Base-by-base conservation (phyloP, 2,797 vertebrate species). In the Siniperca scherzeri region DNA sequence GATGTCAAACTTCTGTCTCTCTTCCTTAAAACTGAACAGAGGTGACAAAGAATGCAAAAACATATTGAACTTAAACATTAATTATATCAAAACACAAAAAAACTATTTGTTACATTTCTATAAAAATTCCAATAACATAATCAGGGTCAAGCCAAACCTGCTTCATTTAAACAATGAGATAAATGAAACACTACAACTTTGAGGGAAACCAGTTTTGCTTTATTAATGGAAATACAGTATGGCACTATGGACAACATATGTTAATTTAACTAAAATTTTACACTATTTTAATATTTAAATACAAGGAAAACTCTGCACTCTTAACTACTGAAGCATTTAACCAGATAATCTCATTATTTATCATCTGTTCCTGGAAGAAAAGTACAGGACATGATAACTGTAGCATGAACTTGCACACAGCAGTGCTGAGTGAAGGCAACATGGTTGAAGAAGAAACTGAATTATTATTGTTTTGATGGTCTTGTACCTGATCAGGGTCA, bases 361-460 rank as follows among this genome's bases (percentile, higher is more conserved):
- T 64, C 30, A n/a, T 48, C 62, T 66, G 57, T 73, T 59, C 53
- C 48, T 69, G 76, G 33, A 14, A 22, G 27, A 50, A 67, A 72
- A 33, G 13, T 5, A 68, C 12, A 56, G 44, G n/a, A 44, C 2
- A 14, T 42, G 16, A 36, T 40, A 17, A 30, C 4, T 38, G n/a
- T 9, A 16, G 30, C 33, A 61, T 36, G 17, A 70, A 53, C 4
- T 64, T 9, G 3, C 42, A 57, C 40, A 66, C 61, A 55, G 12
- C 30, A 48, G 4, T 3, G 9, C 44, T 64, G 40, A 78, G 55
- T 22, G 27, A 73, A 6, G 6, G 33, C 7, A 81, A 57, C n/a
- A 33, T 22, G 13, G 11, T 50, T 22, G 74, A 55, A 14, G 14
- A 7, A 55, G 9, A 46, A 55, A 50, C 10, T 19, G 2, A 38